Conservation (phyloP, 2,888 invertebrate genomes). For the Trissolcus brochymenae region DNA sequence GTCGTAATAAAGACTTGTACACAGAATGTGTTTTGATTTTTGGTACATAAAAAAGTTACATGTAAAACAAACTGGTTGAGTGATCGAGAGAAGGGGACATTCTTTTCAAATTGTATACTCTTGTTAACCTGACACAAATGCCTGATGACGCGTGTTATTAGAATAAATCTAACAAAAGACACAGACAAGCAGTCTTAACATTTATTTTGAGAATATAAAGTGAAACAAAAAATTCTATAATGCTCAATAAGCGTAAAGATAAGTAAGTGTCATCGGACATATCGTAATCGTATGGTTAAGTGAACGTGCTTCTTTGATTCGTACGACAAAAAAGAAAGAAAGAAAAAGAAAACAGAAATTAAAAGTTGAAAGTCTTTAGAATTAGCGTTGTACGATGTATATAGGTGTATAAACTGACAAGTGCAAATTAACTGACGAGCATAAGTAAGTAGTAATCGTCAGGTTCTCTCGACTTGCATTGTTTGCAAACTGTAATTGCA, state of each 20-base stretch:
- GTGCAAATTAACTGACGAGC: slow-evolving; percentile 37
- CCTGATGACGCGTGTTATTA: slow-evolving; percentile 2
- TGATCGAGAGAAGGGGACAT: not conserved
- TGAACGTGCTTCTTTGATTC: slow-evolving; percentile 21
- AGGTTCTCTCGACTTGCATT: slow-evolving; percentile 29
- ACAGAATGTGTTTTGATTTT: not conserved
- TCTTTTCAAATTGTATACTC: not conserved
- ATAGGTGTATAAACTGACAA: slow-evolving; percentile 44
- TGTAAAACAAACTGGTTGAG: too few relatives aligned
- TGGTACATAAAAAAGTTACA: too few relatives aligned
- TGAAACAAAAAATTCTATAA: slow-evolving; percentile 11
- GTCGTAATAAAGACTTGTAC: slow-evolving; percentile 14
- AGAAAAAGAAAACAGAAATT: slow-evolving; percentile 6
- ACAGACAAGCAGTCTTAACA: slow-evolving; percentile 14
- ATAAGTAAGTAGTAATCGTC: slow-evolving; percentile 12
- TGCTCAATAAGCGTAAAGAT: slow-evolving; percentile 39
- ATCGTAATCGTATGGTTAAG: slow-evolving; percentile 21
- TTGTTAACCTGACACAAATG: too few relatives aligned
- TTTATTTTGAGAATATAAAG: slow-evolving; percentile 7
- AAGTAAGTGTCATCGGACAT: slow-evolving; percentile 29
- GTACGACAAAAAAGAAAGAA: not conserved
- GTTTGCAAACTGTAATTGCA: slow-evolving; percentile 29
- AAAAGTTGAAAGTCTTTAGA: slow-evolving; percentile 44
- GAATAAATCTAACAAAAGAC: slow-evolving; percentile 5
- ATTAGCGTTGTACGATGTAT: slow-evolving; percentile 29